Conservation (phyloP, 2,888 invertebrate species). For the Nomada ruficornis region DNA sequence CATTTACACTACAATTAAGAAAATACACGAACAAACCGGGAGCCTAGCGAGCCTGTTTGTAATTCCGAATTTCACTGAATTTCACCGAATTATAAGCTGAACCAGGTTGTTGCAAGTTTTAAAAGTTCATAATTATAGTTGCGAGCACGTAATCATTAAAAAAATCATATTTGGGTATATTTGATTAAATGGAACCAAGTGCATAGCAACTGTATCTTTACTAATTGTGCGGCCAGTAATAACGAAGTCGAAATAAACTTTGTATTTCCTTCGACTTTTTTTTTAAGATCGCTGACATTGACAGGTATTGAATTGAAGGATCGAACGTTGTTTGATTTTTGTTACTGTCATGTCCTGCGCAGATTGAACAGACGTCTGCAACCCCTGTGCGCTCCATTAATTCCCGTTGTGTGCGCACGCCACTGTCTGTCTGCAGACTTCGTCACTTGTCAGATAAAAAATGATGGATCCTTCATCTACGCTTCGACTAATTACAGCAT, state of each 20-base stretch:
- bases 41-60: too few species aligned
- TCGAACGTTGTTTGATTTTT: constrained; percentile 68
- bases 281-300: constrained; percentile 9
- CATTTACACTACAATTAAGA: constrained; percentile 32
- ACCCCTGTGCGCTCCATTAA: constrained; percentile 60
- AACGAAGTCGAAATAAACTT: neutral
- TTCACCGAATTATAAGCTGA: too few species aligned
- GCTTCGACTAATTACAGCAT: constrained; percentile 52
- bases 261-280: neutral
- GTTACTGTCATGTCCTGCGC: constrained; percentile 66
- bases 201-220: too few species aligned
- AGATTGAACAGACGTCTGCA: constrained; percentile 52
- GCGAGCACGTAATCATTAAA: too few species aligned
- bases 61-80: too few species aligned
- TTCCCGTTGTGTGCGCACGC: constrained; percentile 50
- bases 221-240: neutral
- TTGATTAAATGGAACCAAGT: too few species aligned
- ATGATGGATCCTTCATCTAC: constrained; percentile 46
- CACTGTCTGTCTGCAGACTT: constrained; percentile 34
- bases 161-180: too few species aligned
- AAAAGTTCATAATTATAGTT: too few species aligned
- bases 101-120: too few species aligned
- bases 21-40: constrained; percentile 21
- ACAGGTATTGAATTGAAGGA: constrained; percentile 52
- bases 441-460: constrained; percentile 58